Evolutionary conservation across 2,888 invertebrate genomes (phyloP).

Genomic region (Meiosimyza decipiens): DNA sequence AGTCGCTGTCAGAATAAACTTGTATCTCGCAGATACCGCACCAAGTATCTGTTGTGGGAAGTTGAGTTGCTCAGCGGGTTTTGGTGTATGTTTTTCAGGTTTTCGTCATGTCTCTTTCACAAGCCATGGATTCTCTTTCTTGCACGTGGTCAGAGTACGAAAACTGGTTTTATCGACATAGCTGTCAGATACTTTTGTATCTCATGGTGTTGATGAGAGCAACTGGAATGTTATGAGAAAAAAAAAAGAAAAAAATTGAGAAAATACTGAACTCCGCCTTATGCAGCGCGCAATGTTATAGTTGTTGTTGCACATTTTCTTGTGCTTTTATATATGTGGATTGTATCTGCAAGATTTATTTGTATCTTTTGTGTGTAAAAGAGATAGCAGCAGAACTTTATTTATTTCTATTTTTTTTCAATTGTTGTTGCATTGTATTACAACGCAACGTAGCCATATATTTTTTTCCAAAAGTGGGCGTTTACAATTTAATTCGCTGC

Average conservation of each 20-base stretch:
- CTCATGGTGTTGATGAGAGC: background rate
- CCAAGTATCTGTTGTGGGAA: constrained; percentile 60
- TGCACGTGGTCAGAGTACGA: constrained; percentile 22
- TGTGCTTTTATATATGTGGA: constrained; percentile 49
- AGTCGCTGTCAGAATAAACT: constrained; percentile 65
- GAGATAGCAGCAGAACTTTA: constrained; percentile 18
- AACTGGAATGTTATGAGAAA: constrained; percentile 1
- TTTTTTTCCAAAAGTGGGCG: constrained; percentile 5
- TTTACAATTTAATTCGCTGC: constrained; percentile 23
- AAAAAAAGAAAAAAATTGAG: too few species aligned
- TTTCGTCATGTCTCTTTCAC: background rate
- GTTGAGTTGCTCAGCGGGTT: constrained; percentile 37
- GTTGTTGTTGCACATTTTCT: background rate
- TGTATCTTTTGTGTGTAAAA: constrained; percentile 6
- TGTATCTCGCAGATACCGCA: constrained; percentile 52
- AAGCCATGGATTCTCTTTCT: constrained; percentile 3
- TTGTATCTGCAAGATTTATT: constrained; percentile 52
- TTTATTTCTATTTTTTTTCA: too few species aligned
- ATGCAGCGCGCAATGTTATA: background rate
- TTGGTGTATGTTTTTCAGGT: background rate
- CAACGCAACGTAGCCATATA: too few species aligned
- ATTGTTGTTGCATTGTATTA: too few species aligned
- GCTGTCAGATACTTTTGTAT: constrained; percentile 9
- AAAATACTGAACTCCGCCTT: constrained; percentile 32
- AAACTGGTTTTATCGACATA: constrained; percentile 29